phyloP scores from a whole-genome alignment of 92 coral and sea anemone species.

The Porites lobata region DNA sequence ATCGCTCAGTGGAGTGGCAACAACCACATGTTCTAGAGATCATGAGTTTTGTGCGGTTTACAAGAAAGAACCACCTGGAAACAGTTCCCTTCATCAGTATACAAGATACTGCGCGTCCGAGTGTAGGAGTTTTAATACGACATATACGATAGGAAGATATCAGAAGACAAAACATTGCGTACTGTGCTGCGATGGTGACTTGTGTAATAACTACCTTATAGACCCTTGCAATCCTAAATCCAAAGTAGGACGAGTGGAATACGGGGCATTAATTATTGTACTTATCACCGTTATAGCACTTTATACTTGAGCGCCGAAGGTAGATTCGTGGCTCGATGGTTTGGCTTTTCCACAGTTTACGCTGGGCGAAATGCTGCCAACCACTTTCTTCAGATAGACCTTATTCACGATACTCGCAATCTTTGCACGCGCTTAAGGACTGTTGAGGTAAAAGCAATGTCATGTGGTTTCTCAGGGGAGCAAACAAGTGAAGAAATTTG shows the following conservation, averaged over 20 bases:
- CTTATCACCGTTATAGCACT: conserved; percentile 10
- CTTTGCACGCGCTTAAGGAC: too few relatives aligned
- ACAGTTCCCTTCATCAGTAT: conserved; percentile 19
- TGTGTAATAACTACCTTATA: conserved; percentile 46
- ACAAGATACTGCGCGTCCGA: conserved; percentile 29
- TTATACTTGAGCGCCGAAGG: not conserved
- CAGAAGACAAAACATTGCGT: conserved; percentile 44
- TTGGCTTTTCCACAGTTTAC: too few relatives aligned
- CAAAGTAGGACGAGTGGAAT: not conserved
- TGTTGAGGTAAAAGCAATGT: too few relatives aligned
- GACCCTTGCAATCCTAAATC: conserved; percentile 62
- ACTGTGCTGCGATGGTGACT: conserved; percentile 53
- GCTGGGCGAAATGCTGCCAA: too few relatives aligned
- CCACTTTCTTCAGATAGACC: too few relatives aligned
- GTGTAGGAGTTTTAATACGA: not conserved
- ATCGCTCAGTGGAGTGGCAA: not conserved
- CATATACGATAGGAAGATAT: conserved; percentile 10
- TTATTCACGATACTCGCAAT: too few relatives aligned
- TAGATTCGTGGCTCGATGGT: too few relatives aligned
- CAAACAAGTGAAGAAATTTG: too few relatives aligned
- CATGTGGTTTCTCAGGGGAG: too few relatives aligned
- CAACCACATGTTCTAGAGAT: not conserved
- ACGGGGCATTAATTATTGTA: not conserved
- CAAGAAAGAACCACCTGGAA: conserved; percentile 36
- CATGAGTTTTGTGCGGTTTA: conserved; percentile 3